phyloP scores from a whole-genome alignment of 2,797 vertebrate genomes.

The Scyliorhinus canicula region DNA sequence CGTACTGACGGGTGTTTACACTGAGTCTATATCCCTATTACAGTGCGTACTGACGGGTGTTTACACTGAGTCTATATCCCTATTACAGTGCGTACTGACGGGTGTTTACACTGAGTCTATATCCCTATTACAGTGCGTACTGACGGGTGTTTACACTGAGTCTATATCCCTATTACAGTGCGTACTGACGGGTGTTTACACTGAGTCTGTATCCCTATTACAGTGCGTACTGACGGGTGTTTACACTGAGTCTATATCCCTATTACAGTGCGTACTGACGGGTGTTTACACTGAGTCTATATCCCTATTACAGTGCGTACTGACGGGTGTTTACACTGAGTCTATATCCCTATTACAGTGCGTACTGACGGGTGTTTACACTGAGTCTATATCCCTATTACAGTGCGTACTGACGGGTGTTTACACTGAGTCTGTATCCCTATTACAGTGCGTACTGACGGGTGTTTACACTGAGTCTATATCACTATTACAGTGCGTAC shows the following conservation, averaged over 20 bases:
- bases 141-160: slow-evolving; percentile 43
- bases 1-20: neutral
- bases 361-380: neutral
- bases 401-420: neutral
- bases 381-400: neutral
- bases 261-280: neutral
- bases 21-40: neutral
- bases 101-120: neutral
- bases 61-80: slow-evolving; percentile 44
- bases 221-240: neutral
- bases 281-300: slow-evolving; percentile 44
- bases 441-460: neutral
- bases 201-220: neutral
- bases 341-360: neutral
- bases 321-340: neutral
- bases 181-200: neutral
- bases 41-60: neutral
- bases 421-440: neutral
- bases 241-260: neutral
- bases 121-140: neutral
- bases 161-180: neutral
- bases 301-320: neutral
- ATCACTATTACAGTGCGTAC: neutral
- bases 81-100: neutral
- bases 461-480: neutral